Conservation (phyloP, 1,140 invertebrate genomes). For the Acyrthosiphon pisum region DNA sequence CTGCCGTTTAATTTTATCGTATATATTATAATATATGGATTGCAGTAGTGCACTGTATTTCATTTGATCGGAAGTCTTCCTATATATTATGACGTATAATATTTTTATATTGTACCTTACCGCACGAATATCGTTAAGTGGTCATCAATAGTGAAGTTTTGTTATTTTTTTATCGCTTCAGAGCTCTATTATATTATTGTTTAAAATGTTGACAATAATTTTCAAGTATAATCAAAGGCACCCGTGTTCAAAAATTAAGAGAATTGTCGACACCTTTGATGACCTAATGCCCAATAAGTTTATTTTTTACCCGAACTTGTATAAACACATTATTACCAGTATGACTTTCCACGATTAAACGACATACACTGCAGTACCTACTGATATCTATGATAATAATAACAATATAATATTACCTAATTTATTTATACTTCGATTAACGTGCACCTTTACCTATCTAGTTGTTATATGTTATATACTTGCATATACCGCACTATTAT, state of each 20-base stretch:
- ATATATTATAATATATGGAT: not conserved
- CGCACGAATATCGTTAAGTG: too few relatives aligned
- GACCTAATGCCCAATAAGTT: not conserved
- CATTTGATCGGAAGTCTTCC: too few relatives aligned
- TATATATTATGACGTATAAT: too few relatives aligned
- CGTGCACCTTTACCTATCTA: not conserved
- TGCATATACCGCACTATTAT: not conserved
- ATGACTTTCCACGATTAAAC: not conserved
- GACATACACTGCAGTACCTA: not conserved
- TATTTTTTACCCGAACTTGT: not conserved
- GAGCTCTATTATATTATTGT: not conserved
- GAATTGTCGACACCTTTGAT: not conserved
- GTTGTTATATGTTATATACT: not conserved
- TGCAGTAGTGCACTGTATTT: not conserved
- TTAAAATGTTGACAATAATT: not conserved
- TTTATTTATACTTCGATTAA: not conserved
- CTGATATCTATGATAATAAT: too few relatives aligned
- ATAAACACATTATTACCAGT: not conserved
- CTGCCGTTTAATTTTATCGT: not conserved
- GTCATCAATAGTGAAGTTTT: not conserved
- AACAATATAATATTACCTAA: not conserved
- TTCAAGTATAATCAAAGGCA: not conserved
- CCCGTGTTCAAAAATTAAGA: not conserved
- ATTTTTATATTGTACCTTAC: too few relatives aligned
- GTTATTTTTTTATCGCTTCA: not conserved